A percentile compares a stretch with the other conserved stretches of the same genome.
phyloP scores from a whole-genome alignment of 2,888 invertebrate species.

The Beris morrisii region DNA sequence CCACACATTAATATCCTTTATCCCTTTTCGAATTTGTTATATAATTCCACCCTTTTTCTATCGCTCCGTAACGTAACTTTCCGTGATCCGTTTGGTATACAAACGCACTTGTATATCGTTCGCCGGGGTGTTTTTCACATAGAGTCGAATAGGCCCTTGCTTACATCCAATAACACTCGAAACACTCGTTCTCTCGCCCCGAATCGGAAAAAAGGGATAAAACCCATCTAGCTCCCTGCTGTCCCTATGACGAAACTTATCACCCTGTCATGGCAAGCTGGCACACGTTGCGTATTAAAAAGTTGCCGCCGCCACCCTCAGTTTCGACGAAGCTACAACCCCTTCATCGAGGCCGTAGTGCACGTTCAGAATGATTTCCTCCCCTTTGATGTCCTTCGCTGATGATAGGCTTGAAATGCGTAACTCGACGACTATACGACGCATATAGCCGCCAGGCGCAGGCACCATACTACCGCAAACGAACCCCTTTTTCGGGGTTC shows the following conservation, averaged over 20 bases:
- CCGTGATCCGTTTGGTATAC: neutral
- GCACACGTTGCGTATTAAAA: constrained; percentile 35
- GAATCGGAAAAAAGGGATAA: constrained; percentile 1
- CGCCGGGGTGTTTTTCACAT: neutral
- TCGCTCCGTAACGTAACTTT: no score
- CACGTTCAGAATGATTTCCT: constrained; percentile 21
- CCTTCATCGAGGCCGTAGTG: constrained; percentile 5
- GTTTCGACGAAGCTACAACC: constrained; percentile 11
- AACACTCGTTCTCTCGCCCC: neutral
- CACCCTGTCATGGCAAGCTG: constrained; percentile 31
- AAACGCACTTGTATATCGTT: neutral
- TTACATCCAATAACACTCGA: neutral
- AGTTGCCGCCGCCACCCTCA: constrained; percentile 30
- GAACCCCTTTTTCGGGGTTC: constrained; percentile 20
- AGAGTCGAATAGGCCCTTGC: constrained; percentile 1
- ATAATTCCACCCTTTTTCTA: no score
- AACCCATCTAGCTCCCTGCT: constrained; percentile 14
- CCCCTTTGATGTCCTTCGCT: constrained; percentile 30
- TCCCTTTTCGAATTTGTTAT: no score
- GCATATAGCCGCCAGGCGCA: constrained; percentile 16
- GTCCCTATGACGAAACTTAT: constrained; percentile 27
- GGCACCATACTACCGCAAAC: constrained; percentile 13
- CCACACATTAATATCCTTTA: no score
- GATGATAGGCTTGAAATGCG: constrained; percentile 31
- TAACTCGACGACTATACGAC: constrained; percentile 14